Conservation (phyloP, 2,797 vertebrate genomes). For the Selene dorsalis region DNA sequence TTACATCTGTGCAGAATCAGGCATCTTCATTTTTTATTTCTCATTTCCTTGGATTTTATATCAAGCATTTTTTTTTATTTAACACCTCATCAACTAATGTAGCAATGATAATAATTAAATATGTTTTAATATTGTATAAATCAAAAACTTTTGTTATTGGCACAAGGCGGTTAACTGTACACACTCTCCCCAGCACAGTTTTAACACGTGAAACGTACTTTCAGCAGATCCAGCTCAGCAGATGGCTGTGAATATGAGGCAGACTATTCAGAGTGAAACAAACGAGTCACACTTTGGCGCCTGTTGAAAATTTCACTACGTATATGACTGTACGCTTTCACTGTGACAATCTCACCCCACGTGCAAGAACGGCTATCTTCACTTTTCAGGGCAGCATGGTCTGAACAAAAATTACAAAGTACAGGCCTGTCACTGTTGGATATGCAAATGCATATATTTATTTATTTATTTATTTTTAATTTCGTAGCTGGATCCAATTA, state of each 20-base stretch:
- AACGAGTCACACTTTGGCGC: constrained; percentile 27
- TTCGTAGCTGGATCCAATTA: too few relatives aligned
- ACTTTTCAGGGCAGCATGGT: too few relatives aligned
- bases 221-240: constrained; percentile 1
- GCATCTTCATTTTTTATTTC: neutral
- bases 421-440: neutral
- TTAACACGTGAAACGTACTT: constrained; percentile 16
- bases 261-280: constrained; percentile 57
- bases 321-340: constrained; percentile 49
- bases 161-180: constrained; percentile 16
- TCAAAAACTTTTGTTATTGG: neutral
- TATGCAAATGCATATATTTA: neutral
- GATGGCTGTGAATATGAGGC: constrained; percentile 49
- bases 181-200: neutral
- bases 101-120: neutral
- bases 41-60: neutral
- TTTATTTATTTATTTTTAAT: too few relatives aligned
- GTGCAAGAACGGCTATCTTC: neutral
- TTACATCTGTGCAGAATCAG: neutral
- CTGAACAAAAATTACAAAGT: too few relatives aligned
- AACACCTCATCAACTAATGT: neutral
- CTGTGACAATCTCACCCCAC: constrained; percentile 1
- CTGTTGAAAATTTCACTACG: constrained; percentile 25
- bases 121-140: too few relatives aligned
- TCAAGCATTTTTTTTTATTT: neutral